Conservation (phyloP, 2,797 vertebrate species). For the Falco peregrinus region DNA sequence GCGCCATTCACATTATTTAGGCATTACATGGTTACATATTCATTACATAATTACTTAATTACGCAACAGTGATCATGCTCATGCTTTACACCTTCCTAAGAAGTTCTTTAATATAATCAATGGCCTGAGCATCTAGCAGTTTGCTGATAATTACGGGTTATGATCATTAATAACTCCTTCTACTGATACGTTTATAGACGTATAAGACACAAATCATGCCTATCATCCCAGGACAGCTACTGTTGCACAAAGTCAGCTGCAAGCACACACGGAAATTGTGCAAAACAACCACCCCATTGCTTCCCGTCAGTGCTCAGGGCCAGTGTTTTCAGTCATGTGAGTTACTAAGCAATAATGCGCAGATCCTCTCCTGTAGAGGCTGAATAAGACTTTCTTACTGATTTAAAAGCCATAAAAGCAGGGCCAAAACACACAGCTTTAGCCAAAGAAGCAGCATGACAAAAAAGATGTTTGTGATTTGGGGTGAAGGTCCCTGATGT, state of each 20-base stretch:
- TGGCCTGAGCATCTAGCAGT: neutral
- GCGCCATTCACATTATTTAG: neutral
- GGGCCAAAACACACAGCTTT: neutral
- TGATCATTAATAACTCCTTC: conserved; percentile 25
- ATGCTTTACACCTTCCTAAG: conserved; percentile 27
- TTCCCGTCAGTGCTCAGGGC: neutral
- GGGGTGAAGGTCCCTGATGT: neutral
- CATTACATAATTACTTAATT: conserved; percentile 21
- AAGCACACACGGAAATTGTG: neutral
- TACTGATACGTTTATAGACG: neutral
- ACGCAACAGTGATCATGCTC: neutral
- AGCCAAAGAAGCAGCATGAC: neutral
- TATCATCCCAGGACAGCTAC: neutral
- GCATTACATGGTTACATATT: neutral
- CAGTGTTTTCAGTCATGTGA: neutral
- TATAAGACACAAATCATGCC: neutral
- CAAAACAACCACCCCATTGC: conserved; percentile 1
- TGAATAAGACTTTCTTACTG: neutral
- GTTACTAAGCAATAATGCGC: neutral
- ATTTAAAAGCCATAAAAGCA: neutral
- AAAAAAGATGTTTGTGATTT: neutral
- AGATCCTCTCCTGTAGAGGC: neutral
- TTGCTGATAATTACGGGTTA: neutral
- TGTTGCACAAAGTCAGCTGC: conserved; percentile 16
- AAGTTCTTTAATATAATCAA: neutral